phyloP scores from a whole-genome alignment of 2,113 vertebrate genomes.

The Oreochromis niloticus region DNA sequence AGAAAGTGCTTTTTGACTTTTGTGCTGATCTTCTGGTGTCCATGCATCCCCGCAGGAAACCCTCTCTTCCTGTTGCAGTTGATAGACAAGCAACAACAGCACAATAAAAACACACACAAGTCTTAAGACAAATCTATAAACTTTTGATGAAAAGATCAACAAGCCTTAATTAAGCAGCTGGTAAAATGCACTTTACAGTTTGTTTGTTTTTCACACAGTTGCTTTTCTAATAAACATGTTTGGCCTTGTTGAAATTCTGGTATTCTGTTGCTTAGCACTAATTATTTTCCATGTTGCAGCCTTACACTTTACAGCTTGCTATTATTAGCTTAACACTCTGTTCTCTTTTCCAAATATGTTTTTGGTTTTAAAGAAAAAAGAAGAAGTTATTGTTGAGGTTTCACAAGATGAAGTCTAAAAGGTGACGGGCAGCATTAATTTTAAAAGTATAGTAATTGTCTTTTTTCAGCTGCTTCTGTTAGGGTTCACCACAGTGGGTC shows the following conservation, averaged over 20 bases:
- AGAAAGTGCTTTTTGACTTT: slow-evolving; percentile 22
- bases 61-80: slow-evolving; percentile 57
- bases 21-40: slow-evolving; percentile 20
- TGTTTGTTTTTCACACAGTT: not conserved
- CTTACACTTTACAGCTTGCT: too few species aligned
- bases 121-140: not conserved
- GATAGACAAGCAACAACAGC: not conserved
- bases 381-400: too few species aligned
- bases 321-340: too few species aligned
- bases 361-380: too few species aligned
- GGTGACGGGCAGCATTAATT: too few species aligned
- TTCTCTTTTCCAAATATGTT: too few species aligned
- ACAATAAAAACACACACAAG: not conserved
- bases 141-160: not conserved
- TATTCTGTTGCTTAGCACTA: too few species aligned
- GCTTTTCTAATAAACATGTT: slow-evolving; percentile 22
- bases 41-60: slow-evolving; percentile 64
- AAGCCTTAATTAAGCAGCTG: slow-evolving; percentile 11
- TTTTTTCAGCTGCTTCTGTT: too few species aligned
- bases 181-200: not conserved
- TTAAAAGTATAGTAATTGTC: too few species aligned
- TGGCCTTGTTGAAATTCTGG: not conserved
- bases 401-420: too few species aligned
- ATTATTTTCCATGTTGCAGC: too few species aligned
- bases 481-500: too few species aligned